Evolutionary conservation across 2,888 invertebrate genomes (phyloP), one percentile per base, ranked within the genome.

Genomic region (Therioaphis trifolii): DNA sequence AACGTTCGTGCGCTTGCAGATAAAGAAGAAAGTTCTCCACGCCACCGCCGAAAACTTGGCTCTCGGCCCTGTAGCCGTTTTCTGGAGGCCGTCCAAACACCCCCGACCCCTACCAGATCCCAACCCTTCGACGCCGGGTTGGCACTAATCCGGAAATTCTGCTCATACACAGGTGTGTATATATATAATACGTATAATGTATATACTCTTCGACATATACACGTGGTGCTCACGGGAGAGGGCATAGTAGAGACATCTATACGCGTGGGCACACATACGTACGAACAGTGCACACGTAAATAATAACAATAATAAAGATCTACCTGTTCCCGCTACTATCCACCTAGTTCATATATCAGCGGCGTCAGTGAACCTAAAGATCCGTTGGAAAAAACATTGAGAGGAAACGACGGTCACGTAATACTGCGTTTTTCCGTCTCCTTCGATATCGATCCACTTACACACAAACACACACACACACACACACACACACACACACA

Each of bases 101-200:
- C 43, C 21, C 27, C 27, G 15, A 24, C 61, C 35, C 35, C 3
- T 5, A 35, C 7, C 35, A 7, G 35, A 7, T 35, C 35, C 35
- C 35, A 35, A 35, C 35, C 35, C 35, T 35, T 35, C 63, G 21
- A 11, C 58, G 21, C 55, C 43, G 68, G 68, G 43, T 68, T 68
- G 68, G 68, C 68, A 68, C 68, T 21, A 43, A 68, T 35, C 68
- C 63, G 63, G 24, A 35, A 14, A 68, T 68, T 40, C 68, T 14
- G 21, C 43, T 43, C 43, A 5, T 40, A 18, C 35, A n/a, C 35
- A 43, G n/a, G 21, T 21, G n/a, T 21, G 21, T 43, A 40, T 12
- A n/a, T 27, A 15, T 18, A 18, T 52, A 18, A 7, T 18, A 18
- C 18, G 52, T 18, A 3, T 52, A 52, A 2, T 4, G 18, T 18